Percentiles rank a stretch among this genome's conserved stretches.
Evolutionary conservation across 1,140 invertebrate genomes (phyloP).

Genomic region (Penaeus japonicus): DNA sequence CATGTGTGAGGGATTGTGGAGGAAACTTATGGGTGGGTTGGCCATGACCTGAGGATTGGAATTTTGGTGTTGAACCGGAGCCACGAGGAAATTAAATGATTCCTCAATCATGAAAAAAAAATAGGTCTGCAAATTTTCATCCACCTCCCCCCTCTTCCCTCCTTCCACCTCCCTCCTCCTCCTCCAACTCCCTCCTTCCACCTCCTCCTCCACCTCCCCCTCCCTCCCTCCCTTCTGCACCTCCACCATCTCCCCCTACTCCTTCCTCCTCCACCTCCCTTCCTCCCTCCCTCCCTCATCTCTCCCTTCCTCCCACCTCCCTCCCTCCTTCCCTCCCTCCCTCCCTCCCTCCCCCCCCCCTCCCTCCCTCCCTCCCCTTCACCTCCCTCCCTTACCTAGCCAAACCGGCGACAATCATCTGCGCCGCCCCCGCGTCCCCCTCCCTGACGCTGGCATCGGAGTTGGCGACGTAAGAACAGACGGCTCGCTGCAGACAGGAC

Average conservation of each 20-base stretch:
- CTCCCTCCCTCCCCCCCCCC: neutral
- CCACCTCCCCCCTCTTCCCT: too few species aligned
- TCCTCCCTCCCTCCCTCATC: neutral
- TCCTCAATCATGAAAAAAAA: too few species aligned
- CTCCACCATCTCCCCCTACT: constrained; percentile 27
- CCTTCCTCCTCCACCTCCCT: constrained; percentile 35
- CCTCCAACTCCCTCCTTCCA: too few species aligned
- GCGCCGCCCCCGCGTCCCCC: neutral
- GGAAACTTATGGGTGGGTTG: too few species aligned
- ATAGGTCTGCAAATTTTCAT: too few species aligned
- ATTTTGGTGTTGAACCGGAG: too few species aligned
- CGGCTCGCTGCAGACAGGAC: constrained; percentile 49
- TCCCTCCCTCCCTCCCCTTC: neutral
- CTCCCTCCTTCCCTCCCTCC: neutral
- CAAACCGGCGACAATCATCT: constrained; percentile 38
- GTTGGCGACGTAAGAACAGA: constrained; percentile 36
- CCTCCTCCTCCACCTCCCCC: too few species aligned
- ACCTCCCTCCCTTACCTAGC: constrained; percentile 10
- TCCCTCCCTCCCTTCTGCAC: too few species aligned
- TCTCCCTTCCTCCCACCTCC: neutral
- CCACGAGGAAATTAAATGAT: too few species aligned
- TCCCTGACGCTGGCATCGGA: constrained; percentile 58
- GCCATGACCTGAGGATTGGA: too few species aligned
- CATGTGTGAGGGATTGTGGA: too few species aligned
- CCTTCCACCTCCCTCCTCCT: too few species aligned